These are phyloP conservation scores for Scaptodrosophila lebanonensis DNA, from an alignment of 1,140 invertebrate genomes.

Conservation along the genomic window DNA sequence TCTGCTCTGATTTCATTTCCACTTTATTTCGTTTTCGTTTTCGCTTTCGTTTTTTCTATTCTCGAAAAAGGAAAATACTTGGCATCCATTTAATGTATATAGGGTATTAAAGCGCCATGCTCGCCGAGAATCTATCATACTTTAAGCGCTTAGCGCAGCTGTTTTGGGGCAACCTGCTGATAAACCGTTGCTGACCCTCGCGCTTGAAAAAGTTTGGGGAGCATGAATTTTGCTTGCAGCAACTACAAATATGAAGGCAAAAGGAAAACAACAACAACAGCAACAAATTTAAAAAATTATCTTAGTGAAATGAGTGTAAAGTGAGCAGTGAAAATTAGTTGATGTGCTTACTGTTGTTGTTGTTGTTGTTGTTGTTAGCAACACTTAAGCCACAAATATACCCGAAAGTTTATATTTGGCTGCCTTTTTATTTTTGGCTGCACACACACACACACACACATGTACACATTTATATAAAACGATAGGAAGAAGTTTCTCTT, in stretches of 20 bases:
- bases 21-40: no score
- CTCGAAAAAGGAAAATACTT: no score
- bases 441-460: slow-evolving; percentile 4
- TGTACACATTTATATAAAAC: no score
- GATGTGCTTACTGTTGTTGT: slow-evolving; percentile 28
- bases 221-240: slow-evolving; percentile 15
- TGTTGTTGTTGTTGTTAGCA: slow-evolving; percentile 36
- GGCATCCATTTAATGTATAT: no score
- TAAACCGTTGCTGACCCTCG: no score
- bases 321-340: slow-evolving; percentile 28
- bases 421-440: slow-evolving; percentile 34
- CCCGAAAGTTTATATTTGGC: slow-evolving; percentile 61
- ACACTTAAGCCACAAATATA: slow-evolving; percentile 68
- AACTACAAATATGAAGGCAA: no score
- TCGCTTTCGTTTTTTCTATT: no score
- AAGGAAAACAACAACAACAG: slow-evolving; percentile 26
- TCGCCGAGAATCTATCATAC: neutral
- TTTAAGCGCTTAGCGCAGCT: neutral
- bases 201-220: slow-evolving; percentile 52
- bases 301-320: slow-evolving; percentile 35
- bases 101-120: neutral
- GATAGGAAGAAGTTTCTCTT: slow-evolving; percentile 16
- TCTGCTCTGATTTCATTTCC: no score
- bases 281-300: no score
- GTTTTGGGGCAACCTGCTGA: no score